Evolutionary conservation across 2,113 vertebrate species (phyloP), one percentile per base, ranked within the genome.

Genomic region (Melanerpes formicivorus): DNA sequence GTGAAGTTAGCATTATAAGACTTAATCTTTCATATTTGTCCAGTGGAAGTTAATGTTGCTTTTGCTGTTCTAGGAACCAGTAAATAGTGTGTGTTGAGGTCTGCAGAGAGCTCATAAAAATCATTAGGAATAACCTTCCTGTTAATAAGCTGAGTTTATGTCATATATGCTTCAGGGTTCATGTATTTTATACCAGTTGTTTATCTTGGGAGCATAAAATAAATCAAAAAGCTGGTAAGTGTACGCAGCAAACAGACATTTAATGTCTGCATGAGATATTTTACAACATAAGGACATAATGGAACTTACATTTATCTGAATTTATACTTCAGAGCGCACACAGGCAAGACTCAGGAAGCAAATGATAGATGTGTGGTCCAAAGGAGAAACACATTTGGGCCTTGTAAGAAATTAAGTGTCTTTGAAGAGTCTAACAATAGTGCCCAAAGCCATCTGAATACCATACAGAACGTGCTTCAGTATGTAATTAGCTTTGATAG

Each of bases 401-500:
- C 82, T 72, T 77, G 26, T 77, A 77, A 89, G 69, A 64, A 85
- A 76, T 44, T 76, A 50, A 76, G 48, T 79, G 23, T 79, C 19
- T 22, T 69, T 58, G 40, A 79, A 82, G 26, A 74, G 60, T 87
- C 26, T 60, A 79, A 6, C 54, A 52, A 3, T 54, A 84, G 44
- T 79, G 69, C 81, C 84, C 72, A 34, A 89, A 87, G 75, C 50
- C 40, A 66, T 89, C 88, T 84, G 86, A 78, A 75, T 87, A 52
- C 75, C 42, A 25, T 65, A 48, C 72, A 63, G 90, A 82, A 63
- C 52, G 73, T 0, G 0, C 52, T 92, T 91, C 42, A 66, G 34
- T 59, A 59, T 95, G 67, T 82, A 87, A 95, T 96, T 95, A 92
- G 93, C 84, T 95, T 84, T 93, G 93, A 84, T 87, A 70, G 90